Conservation (phyloP, 1,140 invertebrate species). For the Ladona fulva region DNA sequence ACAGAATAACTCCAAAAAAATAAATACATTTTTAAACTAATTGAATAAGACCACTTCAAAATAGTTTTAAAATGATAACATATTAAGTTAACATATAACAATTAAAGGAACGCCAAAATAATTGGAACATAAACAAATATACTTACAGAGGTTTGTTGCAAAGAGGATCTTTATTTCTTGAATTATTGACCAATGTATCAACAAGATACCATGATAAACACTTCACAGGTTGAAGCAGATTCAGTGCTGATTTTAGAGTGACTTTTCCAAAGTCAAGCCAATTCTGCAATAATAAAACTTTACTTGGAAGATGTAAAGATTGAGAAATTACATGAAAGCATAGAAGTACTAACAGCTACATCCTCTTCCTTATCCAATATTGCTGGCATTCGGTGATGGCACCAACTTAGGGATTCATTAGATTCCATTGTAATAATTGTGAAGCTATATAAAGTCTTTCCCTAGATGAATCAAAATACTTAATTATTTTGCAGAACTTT, state of each 20-base stretch:
- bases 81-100: too few relatives aligned
- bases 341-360: constrained; percentile 44
- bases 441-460: constrained; percentile 58
- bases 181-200: constrained; percentile 60
- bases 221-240: constrained; percentile 40
- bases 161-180: constrained; percentile 54
- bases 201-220: constrained; percentile 57
- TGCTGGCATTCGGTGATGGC: constrained; percentile 73
- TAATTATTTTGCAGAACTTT: not conserved
- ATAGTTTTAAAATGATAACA: too few relatives aligned
- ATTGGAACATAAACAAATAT: too few relatives aligned
- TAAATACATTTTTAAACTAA: too few relatives aligned
- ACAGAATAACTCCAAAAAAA: too few relatives aligned
- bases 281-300: constrained; percentile 37
- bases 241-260: constrained; percentile 43
- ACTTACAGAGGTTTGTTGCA: constrained; percentile 46
- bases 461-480: constrained; percentile 30
- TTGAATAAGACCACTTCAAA: too few relatives aligned
- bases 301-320: not conserved
- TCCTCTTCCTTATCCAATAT: constrained; percentile 59
- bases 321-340: not conserved
- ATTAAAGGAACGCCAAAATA: too few relatives aligned
- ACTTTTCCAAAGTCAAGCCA: constrained; percentile 60
- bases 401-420: constrained; percentile 54
- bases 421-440: constrained; percentile 69